phyloP scores from a whole-genome alignment of 2,797 vertebrate genomes.

The Notolepis coatsorum region DNA sequence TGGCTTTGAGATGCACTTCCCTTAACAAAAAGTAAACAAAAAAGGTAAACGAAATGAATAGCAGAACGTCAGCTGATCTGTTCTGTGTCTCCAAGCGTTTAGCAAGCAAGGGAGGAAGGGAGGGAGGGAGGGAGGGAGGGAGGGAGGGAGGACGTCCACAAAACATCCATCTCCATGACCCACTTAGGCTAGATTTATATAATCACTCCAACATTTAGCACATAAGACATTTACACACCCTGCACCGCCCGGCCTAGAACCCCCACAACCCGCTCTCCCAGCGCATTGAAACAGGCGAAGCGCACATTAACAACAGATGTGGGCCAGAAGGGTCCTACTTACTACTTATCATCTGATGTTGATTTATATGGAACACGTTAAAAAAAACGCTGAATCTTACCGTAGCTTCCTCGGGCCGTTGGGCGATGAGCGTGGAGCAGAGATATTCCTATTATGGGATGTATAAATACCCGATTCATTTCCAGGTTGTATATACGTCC shows the following conservation, averaged over 20 bases:
- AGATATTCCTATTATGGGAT: too few relatives aligned
- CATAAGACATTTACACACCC: slow-evolving; percentile 9
- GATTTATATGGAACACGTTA: too few relatives aligned
- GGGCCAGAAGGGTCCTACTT: slow-evolving; percentile 28
- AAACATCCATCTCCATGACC: slow-evolving; percentile 38
- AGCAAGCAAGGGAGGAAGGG: too few relatives aligned
- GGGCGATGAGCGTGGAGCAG: too few relatives aligned
- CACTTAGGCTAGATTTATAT: slow-evolving; percentile 41
- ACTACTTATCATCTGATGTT: too few relatives aligned
- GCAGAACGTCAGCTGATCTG: slow-evolving; percentile 17
- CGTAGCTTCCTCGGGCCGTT: too few relatives aligned
- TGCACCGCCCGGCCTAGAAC: neutral
- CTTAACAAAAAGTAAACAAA: slow-evolving; percentile 3
- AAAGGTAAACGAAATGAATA: neutral
- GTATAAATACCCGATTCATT: too few relatives aligned
- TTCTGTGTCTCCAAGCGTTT: neutral
- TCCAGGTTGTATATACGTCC: too few relatives aligned
- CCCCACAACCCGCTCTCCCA: neutral
- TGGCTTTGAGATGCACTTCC: neutral
- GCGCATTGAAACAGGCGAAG: slow-evolving; percentile 9
- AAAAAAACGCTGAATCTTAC: too few relatives aligned
- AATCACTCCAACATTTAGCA: slow-evolving; percentile 37
- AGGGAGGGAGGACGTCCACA: slow-evolving; percentile 17
- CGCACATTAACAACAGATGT: slow-evolving; percentile 31
- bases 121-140: slow-evolving; percentile 19